Evolutionary conservation across 2,888 invertebrate genomes (phyloP), one percentile per base, ranked within the genome.

Genomic region (Suillia variegata): DNA sequence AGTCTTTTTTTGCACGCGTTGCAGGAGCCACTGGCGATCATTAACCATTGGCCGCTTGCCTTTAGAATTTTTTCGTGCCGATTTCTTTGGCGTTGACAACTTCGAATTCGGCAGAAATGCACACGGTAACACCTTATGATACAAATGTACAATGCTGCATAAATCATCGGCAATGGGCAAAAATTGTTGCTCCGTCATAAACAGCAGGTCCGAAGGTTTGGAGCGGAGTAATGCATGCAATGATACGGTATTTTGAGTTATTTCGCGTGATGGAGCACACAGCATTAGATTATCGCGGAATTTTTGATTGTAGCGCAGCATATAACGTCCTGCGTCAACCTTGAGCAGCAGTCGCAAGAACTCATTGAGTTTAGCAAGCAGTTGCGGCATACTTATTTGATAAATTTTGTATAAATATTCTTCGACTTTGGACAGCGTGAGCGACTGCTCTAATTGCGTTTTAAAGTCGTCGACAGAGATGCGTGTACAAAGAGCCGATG

Each of bases 251-350:
- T 74, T 69, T 5, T 68, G 33, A 0, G 71, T 65, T 1, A 62
- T 54, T 13, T 69, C 70, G 17, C 51, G 20, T 0, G 70, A 61
- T 2, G 73, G 69, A 1, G 58, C 59, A n/a, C 78, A 77, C 1
- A 80, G 62, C 48, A 80, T 54, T 1, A 80, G 62, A 31, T 75
- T 75, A 2, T 79, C 74, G 2, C 58, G 66, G 45, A 68, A 73
- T 47, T 75, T 77, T n/a, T 64, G 45, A 34, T 71, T 71, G 52
- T 65, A 71, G 1, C 79, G 74, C 17, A 80, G 54, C 17, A 80
- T 54, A 58, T 77, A 78, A 4, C 73, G 67, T 0, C 78, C 80
- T 0, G 56, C 31, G 0, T 69, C 42, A 10, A 76, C 61, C 1
- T 62, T 66, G 8, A 51, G 45, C 2, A 80, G 54, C 4, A 80